Percentiles rank a stretch among this genome's conserved stretches.
Evolutionary conservation across 2,113 vertebrate species (phyloP).

Genomic region (Poecilia latipinna): DNA sequence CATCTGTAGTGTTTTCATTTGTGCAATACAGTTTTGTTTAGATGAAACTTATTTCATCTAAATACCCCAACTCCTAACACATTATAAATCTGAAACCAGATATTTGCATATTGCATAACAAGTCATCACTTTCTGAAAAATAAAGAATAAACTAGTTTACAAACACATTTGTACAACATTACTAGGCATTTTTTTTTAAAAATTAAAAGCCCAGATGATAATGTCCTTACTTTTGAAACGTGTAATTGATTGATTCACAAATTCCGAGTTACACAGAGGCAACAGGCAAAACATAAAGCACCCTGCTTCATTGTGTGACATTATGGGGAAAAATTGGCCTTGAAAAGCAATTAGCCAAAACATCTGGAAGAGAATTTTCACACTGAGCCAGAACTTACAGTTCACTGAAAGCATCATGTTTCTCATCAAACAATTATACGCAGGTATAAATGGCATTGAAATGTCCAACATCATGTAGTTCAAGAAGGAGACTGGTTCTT

Average conservation of each 20-base stretch:
- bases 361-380: not conserved
- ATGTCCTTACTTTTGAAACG: not conserved
- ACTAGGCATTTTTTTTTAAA: not conserved
- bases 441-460: not conserved
- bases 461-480: not conserved
- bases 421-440: not conserved
- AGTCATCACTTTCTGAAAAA: too few species aligned
- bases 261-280: not conserved
- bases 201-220: not conserved
- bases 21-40: slow-evolving; percentile 15
- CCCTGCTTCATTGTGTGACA: not conserved
- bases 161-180: not conserved
- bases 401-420: not conserved
- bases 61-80: not conserved
- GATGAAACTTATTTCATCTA: slow-evolving; percentile 10
- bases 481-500: not conserved
- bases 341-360: not conserved
- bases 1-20: slow-evolving; percentile 35
- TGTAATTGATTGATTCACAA: not conserved
- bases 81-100: too few species aligned
- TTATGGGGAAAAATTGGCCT: not conserved
- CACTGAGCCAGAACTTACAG: too few species aligned
- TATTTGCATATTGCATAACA: too few species aligned
- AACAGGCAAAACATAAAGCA: not conserved
- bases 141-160: too few species aligned